Base-by-base conservation (phyloP, 2,888 invertebrate genomes). In the Polia nebulosa region DNA sequence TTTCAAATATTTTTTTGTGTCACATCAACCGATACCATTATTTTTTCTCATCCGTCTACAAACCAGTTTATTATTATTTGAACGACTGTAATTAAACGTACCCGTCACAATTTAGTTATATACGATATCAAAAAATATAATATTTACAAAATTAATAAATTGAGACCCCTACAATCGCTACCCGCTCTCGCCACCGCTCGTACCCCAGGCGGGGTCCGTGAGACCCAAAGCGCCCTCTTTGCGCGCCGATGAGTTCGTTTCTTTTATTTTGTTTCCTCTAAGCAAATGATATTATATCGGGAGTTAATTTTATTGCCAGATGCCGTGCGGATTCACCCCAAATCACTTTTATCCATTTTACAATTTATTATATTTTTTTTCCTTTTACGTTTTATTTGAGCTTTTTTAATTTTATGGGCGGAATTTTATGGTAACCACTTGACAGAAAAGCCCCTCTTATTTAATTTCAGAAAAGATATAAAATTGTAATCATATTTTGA, bases 281-380 rank as follows among this genome's bases (percentile, higher is more conserved):
- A 88, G 87, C 89, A 88, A 90, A 90, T 90, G 84, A 88, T 89
- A 90, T 90, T 89, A 90, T 87, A 90, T 89, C 83, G 86, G 60
- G 85, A 87, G 88, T 89, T 89, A 89, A 92, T 90, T 89, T 86
- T 80, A 85, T 87, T 84, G 84, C 83, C 87, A 85, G 84, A 88
- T 83, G 86, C 79, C 83, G 61, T 64, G 81, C 68, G 39, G 63
- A 68, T 77, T 69, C 77, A 73, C 77, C 69, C 74, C 64, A 70
- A 82, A 83, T 80, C 77, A 80, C 73, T 78, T 83, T 79, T 57
- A 68, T 70, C 47, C 60, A 56, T 72, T 75, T 75, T 52, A 70
- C 58, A 56, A 75, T 75, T 69, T 72, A 66, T 75, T 68, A 70
- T 79, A 70, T 79, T 65, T 69, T 77, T 76, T 58, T 55, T 52